Evolutionary conservation across 92 coral and sea anemone species (phyloP).

Genomic region (Epizoanthus illoricatus): DNA sequence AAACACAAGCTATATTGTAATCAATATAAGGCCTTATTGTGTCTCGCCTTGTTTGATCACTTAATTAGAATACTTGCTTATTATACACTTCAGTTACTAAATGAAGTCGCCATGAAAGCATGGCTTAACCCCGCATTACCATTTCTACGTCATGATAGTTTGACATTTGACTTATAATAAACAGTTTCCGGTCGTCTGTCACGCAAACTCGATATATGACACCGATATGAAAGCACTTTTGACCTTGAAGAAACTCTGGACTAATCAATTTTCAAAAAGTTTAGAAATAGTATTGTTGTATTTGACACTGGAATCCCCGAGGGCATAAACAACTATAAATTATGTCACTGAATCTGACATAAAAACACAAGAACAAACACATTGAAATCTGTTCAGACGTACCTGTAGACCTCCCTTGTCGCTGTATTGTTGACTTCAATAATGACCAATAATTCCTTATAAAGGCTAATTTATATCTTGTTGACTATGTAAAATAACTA

Average conservation of each 20-base stretch:
- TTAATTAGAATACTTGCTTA: constrained; percentile 25
- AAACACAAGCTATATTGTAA: constrained; percentile 19
- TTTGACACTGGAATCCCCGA: no score
- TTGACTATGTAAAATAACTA: no score
- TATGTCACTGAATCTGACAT: no score
- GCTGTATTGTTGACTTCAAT: no score
- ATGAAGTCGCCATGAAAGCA: background rate
- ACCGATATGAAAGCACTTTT: background rate
- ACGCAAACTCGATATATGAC: constrained; percentile 28
- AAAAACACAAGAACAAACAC: no score
- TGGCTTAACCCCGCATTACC: background rate
- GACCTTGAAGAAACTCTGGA: background rate
- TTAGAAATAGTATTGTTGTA: background rate
- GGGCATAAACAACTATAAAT: no score
- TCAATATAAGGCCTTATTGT: constrained; percentile 21
- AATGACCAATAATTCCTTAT: no score
- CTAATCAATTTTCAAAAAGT: background rate
- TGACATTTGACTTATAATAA: background rate
- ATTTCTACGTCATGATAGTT: background rate
- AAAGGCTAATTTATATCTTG: no score
- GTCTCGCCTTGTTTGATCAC: constrained; percentile 34
- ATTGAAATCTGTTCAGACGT: no score
- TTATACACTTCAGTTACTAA: background rate
- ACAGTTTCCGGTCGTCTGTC: constrained; percentile 11
- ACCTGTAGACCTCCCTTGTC: no score